Conservation (phyloP, 2,888 invertebrate species). For the Onchidella celtica region DNA sequence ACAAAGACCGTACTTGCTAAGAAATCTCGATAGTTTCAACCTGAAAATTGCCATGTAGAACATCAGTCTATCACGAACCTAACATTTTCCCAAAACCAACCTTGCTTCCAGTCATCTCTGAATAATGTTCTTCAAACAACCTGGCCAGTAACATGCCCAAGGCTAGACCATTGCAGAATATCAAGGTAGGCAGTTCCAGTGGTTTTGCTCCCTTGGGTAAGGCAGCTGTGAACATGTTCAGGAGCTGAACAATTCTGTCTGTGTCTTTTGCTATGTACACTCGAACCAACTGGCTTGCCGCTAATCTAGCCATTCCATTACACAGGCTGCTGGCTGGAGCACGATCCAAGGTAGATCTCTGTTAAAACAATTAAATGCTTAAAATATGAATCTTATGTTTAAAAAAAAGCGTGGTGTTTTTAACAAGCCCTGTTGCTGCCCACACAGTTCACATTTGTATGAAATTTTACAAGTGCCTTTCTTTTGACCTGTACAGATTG, state of each 20-base stretch:
- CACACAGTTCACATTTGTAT: too few species aligned
- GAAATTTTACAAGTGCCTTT: too few species aligned
- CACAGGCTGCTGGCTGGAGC: conserved; percentile 68
- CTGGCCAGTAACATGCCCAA: conserved; percentile 67
- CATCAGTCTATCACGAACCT: too few species aligned
- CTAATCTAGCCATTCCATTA: conserved; percentile 66
- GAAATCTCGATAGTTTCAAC: too few species aligned
- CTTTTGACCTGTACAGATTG: too few species aligned
- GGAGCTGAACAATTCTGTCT: conserved; percentile 61
- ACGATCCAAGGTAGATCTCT: conserved; percentile 66
- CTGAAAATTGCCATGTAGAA: too few species aligned
- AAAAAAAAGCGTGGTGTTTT: background rate
- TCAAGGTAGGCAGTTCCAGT: conserved; percentile 63
- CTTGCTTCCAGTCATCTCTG: conserved; percentile 69
- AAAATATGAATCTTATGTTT: background rate
- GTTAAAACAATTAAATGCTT: background rate
- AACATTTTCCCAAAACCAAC: too few species aligned
- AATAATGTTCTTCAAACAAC: conserved; percentile 70
- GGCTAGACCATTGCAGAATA: conserved; percentile 66
- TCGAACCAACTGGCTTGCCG: conserved; percentile 66
- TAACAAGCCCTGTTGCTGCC: background rate
- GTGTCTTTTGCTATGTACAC: conserved; percentile 60
- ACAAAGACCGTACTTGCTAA: too few species aligned
- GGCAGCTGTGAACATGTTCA: conserved; percentile 58
- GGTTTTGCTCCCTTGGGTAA: conserved; percentile 64